phyloP scores from a whole-genome alignment of 2,888 invertebrate species.

The Lycophotia porphyrea region DNA sequence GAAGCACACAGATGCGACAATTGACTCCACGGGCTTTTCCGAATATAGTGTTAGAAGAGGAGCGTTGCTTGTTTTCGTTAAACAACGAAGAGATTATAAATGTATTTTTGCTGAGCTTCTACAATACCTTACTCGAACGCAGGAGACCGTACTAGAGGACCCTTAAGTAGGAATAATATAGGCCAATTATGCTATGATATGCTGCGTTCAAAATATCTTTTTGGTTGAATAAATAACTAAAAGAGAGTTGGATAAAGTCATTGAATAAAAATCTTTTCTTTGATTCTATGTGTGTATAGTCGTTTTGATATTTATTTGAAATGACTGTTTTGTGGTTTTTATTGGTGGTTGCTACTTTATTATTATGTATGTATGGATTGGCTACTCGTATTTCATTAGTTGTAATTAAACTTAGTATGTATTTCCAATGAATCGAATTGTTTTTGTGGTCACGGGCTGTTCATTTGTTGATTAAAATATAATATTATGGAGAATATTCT shows the following conservation, averaged over 20 bases:
- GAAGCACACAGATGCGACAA: slow-evolving; percentile 53
- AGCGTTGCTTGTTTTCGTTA: neutral
- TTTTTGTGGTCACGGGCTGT: slow-evolving; percentile 21
- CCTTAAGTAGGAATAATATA: neutral
- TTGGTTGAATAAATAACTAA: neutral
- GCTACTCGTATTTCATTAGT: slow-evolving; percentile 44
- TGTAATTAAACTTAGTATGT: slow-evolving; percentile 21
- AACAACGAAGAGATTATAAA: neutral
- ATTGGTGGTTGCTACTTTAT: slow-evolving; percentile 2
- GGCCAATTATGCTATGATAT: neutral
- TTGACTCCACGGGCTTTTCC: slow-evolving; percentile 52
- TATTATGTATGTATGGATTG: slow-evolving; percentile 22
- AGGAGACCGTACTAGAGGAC: neutral
- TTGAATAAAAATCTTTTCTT: neutral
- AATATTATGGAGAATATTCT: neutral
- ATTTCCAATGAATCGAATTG: slow-evolving; percentile 31
- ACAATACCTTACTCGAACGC: neutral
- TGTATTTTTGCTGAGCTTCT: neutral
- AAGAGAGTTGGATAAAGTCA: neutral
- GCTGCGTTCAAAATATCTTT: neutral
- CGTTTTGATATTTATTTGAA: slow-evolving; percentile 12
- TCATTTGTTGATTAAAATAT: slow-evolving; percentile 14
- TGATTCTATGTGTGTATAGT: neutral
- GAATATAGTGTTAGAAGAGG: neutral
- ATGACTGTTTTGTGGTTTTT: slow-evolving; percentile 17